Base-by-base conservation (phyloP, 2,797 vertebrate species). In the Enteromius treurensis region DNA sequence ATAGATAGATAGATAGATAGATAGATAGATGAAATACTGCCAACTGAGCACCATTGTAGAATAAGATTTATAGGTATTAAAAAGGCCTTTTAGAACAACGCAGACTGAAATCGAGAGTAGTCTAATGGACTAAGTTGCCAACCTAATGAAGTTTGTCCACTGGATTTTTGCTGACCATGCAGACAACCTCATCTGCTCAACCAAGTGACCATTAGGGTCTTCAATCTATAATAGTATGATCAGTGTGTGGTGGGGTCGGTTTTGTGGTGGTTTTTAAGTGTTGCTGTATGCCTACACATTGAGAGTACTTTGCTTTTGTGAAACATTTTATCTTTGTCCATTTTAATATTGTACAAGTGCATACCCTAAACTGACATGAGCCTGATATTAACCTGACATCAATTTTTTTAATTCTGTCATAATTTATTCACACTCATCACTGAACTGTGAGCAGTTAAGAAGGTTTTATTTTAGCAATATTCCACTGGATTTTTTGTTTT, bases 321-420 rank as follows among this genome's bases (percentile, higher is more conserved):
- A 81, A 79, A 26, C 85, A 62, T 84, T 81, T 86, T 79, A 42
- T 81, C 77, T 85, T 70, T 78, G 83, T 88, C 37, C 68, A 79
- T 79, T 83, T 77, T 77, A 68, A 87, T 86, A 70, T 45, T 82
- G 60, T 77, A 67, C 62, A 88, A 86, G 85, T 80, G 45, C 93
- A 93, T 94, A 91, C 84, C 88, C 77, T 80, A 87, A 88, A 87
- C 78, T 67, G 47, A 81, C 68, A 80, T 47, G 26, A 78, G 21
- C 19, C 19, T 60, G 23, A 42, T 11, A 13, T 45, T 45, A 42
- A 10, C 42, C 42, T 42, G 9, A 53, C 77, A 68, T 23, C 21
- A 69, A 45, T 23, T 15, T n/a, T 13, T 3, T 1, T 3, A n/a
- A 23, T 45, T 23, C 68, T 69, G 37, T 23, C 40, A 69, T 21